phyloP scores from a whole-genome alignment of 2,113 vertebrate genomes.

The Dromaius novaehollandiae region DNA sequence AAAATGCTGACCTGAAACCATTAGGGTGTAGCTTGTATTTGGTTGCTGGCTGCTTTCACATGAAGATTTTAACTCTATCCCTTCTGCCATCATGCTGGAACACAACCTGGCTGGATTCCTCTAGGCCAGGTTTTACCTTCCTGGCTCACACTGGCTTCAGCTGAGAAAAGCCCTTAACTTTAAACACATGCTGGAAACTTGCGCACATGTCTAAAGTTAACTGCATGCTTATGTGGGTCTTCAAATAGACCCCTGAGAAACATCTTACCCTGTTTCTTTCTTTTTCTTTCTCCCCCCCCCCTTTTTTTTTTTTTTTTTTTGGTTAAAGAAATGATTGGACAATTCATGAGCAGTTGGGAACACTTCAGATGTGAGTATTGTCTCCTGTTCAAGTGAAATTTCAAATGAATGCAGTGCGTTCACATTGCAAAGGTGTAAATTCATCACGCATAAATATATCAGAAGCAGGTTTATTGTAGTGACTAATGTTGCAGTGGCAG shows the following conservation, averaged over 20 bases:
- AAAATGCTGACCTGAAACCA: constrained; percentile 72
- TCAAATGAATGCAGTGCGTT: neutral
- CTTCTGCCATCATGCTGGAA: constrained; percentile 12
- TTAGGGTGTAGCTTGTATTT: neutral
- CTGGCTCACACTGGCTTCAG: neutral
- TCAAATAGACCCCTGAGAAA: neutral
- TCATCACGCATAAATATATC: neutral
- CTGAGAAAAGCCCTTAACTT: neutral
- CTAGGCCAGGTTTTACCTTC: neutral
- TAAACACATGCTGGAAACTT: constrained; percentile 26
- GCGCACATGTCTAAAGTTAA: constrained; percentile 8
- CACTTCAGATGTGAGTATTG: neutral
- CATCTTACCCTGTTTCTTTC: neutral
- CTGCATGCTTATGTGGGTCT: neutral
- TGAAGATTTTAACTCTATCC: constrained; percentile 63
- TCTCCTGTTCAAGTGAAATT: neutral
- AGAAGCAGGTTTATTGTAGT: neutral
- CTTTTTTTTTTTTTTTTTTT: neutral
- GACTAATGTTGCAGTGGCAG: neutral
- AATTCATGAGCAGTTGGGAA: neutral
- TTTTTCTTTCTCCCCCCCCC: neutral
- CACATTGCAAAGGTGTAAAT: neutral
- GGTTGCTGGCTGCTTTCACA: neutral
- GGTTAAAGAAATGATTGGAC: neutral
- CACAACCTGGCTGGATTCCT: neutral